Evolutionary conservation across 2,113 vertebrate species (phyloP), one percentile per base, ranked within the genome.

Genomic region (Mola mola): DNA sequence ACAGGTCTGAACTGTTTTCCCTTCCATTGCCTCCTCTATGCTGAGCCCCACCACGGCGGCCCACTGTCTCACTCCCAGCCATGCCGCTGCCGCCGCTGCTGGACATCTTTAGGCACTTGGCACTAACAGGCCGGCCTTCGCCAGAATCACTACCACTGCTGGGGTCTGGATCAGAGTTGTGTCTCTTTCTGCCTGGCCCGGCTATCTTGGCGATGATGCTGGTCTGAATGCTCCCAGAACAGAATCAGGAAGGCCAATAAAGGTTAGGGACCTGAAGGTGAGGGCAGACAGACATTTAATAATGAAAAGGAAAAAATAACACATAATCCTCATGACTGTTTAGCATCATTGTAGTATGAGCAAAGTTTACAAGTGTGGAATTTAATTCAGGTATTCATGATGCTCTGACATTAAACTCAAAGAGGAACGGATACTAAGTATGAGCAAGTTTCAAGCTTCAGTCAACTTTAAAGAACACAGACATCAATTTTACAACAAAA

Each of bases 171-270:
- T 98, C 95, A 95, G 96, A 96, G 94, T 92, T 96, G 90, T 93
- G 94, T 85, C 96, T 95, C 91, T 98, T 99, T 91, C 96, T 98
- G 92, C 95, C 93, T 82, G 97, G 94, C 91, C 96, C 96, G 86
- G 97, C 97, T 98, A 99, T 99, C 92, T 99, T 99, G 97, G 96
- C 96, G 95, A 94, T 87, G 94, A 94, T 95, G 87, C 88, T 91
- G 89, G 92, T 86, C 89, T 91, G 94, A 95, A 92, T 84, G 90
- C 92, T 94, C 91, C 88, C 92, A 92, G 77, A 92, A 94, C 92
- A 88, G 93, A 97, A 97, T 93, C 86, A 80, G 84, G 88, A 90
- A 86, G 88, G 90, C 90, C 84, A 72, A 31, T 16, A 1, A 42
- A 64, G 78, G 41, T 43, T 11, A 25, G 68, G 72, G 53, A 66